These are phyloP conservation scores for Rhopalosiphum maidis DNA, from an alignment of 1,140 invertebrate species.

Conservation along the genomic window DNA sequence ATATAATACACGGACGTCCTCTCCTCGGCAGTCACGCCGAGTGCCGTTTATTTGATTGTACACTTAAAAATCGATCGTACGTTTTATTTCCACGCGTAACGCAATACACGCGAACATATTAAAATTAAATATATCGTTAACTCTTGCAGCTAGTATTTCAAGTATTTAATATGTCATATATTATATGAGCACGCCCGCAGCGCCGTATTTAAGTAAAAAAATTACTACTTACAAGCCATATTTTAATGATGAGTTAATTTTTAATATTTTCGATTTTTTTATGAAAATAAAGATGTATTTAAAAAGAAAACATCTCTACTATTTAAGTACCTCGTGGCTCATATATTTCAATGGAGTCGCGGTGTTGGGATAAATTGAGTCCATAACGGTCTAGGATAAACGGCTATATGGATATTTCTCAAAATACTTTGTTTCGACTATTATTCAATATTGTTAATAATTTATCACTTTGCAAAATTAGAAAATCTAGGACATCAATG, in stretches of 20 bases:
- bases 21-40: background rate
- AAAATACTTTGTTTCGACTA: background rate
- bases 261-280: background rate
- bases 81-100: background rate
- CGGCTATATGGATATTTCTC: too few relatives aligned
- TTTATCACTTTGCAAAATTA: background rate
- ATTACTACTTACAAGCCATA: background rate
- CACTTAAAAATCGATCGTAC: background rate
- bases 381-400: background rate
- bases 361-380: background rate
- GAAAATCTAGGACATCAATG: background rate
- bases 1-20: background rate
- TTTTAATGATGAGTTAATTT: background rate
- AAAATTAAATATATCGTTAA: background rate
- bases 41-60: background rate
- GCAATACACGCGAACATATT: background rate
- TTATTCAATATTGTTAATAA: background rate
- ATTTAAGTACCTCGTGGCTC: background rate
- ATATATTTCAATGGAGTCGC: background rate
- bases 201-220: background rate
- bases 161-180: background rate
- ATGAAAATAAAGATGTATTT: background rate
- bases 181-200: background rate
- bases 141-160: background rate
- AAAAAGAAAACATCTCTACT: background rate